Conservation (phyloP, 2,113 vertebrate species). For the Muntiacus reevesi region DNA sequence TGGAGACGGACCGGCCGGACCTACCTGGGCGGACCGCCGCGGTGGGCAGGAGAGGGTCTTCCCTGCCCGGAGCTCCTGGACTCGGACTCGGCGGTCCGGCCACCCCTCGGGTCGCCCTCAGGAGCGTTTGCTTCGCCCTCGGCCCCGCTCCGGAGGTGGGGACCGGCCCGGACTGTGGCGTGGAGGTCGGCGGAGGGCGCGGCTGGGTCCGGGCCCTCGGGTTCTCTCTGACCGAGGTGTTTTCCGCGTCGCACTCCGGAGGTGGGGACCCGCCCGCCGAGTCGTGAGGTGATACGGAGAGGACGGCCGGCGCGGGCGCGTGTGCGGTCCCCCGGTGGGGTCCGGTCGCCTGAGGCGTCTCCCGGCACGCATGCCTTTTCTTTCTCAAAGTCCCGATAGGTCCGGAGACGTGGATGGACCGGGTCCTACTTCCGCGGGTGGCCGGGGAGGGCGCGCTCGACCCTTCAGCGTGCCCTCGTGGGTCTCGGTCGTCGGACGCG, state of each 20-base stretch:
- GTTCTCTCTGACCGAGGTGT: background rate
- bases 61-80: too few relatives aligned
- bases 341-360: background rate
- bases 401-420: background rate
- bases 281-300: background rate
- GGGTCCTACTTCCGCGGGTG: background rate
- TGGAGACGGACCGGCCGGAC: too few relatives aligned
- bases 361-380: too few relatives aligned
- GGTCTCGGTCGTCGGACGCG: background rate
- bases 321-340: background rate
- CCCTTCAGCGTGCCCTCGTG: background rate
- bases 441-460: background rate
- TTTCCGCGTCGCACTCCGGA: background rate
- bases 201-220: background rate
- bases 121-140: background rate
- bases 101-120: too few relatives aligned
- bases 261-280: background rate
- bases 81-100: too few relatives aligned
- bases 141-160: background rate
- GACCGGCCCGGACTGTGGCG: background rate
- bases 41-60: too few relatives aligned
- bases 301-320: too few relatives aligned
- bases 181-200: background rate
- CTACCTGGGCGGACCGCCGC: too few relatives aligned
- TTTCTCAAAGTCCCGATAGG: too few relatives aligned